phyloP scores from a whole-genome alignment of 2,113 vertebrate genomes.

The Callipepla squamata region DNA sequence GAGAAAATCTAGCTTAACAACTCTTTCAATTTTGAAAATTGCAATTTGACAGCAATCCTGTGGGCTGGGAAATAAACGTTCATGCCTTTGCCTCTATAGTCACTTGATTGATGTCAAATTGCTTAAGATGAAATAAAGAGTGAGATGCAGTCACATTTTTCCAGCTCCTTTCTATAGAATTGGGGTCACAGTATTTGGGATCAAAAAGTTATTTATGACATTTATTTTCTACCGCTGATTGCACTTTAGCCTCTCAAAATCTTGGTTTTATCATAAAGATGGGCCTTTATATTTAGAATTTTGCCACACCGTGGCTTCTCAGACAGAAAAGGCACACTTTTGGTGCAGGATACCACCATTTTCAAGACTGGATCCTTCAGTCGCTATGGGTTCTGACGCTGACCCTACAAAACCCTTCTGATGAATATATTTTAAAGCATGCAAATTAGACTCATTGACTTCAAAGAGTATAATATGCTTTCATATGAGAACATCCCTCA shows the following conservation, averaged over 20 bases:
- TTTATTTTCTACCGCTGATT: slow-evolving; percentile 61
- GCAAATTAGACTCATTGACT: neutral
- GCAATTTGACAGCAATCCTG: slow-evolving; percentile 74
- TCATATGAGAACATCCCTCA: fast-evolving
- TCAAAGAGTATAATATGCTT: neutral
- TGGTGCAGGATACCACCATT: neutral
- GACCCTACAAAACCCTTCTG: neutral
- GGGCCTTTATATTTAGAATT: slow-evolving; percentile 49
- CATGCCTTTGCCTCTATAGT: slow-evolving; percentile 64
- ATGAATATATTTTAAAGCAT: neutral
- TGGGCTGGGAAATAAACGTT: slow-evolving; percentile 70
- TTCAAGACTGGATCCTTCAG: neutral
- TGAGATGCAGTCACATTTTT: slow-evolving; percentile 69
- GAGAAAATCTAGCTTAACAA: slow-evolving; percentile 65
- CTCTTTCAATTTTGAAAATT: slow-evolving; percentile 73
- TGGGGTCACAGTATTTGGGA: slow-evolving; percentile 68
- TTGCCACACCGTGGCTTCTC: neutral
- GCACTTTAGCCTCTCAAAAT: slow-evolving; percentile 68
- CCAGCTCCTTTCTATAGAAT: slow-evolving; percentile 59
- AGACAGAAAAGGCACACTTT: neutral
- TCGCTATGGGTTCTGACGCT: neutral
- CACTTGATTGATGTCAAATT: slow-evolving; percentile 72
- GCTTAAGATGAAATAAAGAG: slow-evolving; percentile 74
- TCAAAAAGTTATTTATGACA: slow-evolving; percentile 70
- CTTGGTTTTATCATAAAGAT: slow-evolving; percentile 58